Evolutionary conservation across 2,113 vertebrate species (phyloP), one percentile per base, ranked within the genome.

Genomic region (Diglossa brunneiventris): DNA sequence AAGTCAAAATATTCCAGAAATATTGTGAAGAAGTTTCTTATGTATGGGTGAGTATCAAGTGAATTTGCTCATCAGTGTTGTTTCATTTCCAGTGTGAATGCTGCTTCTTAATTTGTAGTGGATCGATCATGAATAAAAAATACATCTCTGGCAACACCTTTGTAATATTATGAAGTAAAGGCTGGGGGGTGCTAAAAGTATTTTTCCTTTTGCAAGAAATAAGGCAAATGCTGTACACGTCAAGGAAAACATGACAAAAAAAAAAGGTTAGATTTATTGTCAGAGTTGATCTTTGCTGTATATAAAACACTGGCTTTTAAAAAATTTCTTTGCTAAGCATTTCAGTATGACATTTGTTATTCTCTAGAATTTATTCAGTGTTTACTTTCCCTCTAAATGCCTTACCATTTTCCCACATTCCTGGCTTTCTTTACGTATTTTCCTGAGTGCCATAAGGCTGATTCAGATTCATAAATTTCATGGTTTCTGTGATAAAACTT

Each of bases 1-100:
- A 99, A 99, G 96, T 99, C 99, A 15, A 99, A 98, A 93, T 99
- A 99, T 53, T 99, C 98, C 94, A 98, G 97, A 97, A 99, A 99
- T 89, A 98, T 99, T 89, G 99, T 99, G 84, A 99, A 99, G 95
- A 99, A 99, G 69, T 98, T 99, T 97, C 98, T 99, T 59, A 99
- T 99, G 98, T 99, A 99, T 89, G 99, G 99, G 99, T 99, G 95
- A 97, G 98, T 98, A 90, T 85, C 63, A 68, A 58, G 46, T 47
- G 52, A 80, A 28, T 61, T 63, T 62, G 19, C 27, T 86, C 50
- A 30, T 73, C 22, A 56, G 9, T 76, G 13, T 63, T 87, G 23
- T 70, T 93, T 62, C 2, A 26, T 94, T 89, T 83, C 15, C 19
- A 35, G 5, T 62, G 20, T 72, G 44, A 88, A n/a, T 59, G 20